These are phyloP conservation scores for Xenopus borealis DNA, from an alignment of 2,113 vertebrate genomes.

Conservation along the genomic window DNA sequence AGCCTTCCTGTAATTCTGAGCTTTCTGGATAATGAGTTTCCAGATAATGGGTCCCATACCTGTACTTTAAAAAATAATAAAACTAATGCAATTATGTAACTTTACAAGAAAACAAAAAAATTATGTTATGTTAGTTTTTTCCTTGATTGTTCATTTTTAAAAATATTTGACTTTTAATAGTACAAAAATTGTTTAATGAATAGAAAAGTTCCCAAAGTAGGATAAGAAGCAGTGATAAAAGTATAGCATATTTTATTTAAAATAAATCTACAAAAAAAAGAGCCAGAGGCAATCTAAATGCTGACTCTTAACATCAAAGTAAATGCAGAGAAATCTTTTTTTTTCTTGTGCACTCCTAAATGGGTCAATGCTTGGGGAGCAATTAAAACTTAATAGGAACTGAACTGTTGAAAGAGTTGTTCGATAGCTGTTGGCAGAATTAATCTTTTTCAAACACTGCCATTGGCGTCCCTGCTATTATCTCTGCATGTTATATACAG, in stretches of 20 bases:
- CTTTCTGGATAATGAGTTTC: too few species aligned
- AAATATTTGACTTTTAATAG: not conserved
- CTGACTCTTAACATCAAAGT: conserved; percentile 45
- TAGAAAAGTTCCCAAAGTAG: conserved; percentile 9
- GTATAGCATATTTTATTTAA: conserved; percentile 39
- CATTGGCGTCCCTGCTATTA: conserved; percentile 6
- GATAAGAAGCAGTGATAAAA: conserved; percentile 24
- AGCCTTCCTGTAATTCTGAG: too few species aligned
- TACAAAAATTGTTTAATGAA: conserved; percentile 4
- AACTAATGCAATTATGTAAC: too few species aligned
- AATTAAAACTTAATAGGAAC: conserved; percentile 46
- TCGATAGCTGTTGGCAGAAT: conserved; percentile 38
- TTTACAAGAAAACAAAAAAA: too few species aligned
- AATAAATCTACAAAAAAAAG: conserved; percentile 43
- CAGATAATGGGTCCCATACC: too few species aligned
- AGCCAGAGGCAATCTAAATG: conserved; percentile 43
- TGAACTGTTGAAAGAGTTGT: conserved; percentile 45
- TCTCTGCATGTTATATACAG: conserved; percentile 10
- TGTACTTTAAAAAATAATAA: too few species aligned
- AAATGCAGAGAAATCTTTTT: conserved; percentile 30
- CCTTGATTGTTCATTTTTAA: not conserved
- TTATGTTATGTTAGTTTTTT: too few species aligned
- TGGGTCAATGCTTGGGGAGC: conserved; percentile 42
- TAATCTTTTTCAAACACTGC: conserved; percentile 17
- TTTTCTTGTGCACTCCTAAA: conserved; percentile 39